Evolutionary conservation across 2,888 invertebrate genomes (phyloP), one percentile per base, ranked within the genome.

Genomic region (Auanema sp.): DNA sequence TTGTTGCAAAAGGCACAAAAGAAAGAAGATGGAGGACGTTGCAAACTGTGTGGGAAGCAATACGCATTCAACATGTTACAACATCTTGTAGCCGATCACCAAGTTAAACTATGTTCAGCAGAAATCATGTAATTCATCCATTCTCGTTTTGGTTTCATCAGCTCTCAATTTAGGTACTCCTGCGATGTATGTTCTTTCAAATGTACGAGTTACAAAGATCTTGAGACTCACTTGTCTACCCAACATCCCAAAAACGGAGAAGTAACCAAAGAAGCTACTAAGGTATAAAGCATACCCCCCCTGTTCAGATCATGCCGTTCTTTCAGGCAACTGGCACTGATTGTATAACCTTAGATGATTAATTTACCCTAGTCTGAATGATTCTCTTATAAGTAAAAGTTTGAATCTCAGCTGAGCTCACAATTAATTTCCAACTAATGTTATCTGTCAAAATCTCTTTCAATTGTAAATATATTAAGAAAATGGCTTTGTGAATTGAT

Each of bases 1-100:
- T 92, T 95, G 92, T 92, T 95, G 84, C 92, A 92, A 84, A 92
- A 93, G 53, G 93, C 94, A 50, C 93, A 94, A 84, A 92, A 91
- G 84, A 92, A 92, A 78, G 92, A 92, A 85, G 94, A 95, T 85
- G 91, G 92, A 56, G 94, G 94, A 60, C 88, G 93, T 70, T 95
- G 94, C 88, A 94, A 93, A 64, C 91, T 93, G 55, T 95, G 95
- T 87, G 92, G 93, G 85, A 90, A 92, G 78, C 74, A 79, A 50
- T 84, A 75, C 67, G 83, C 81, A 11, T 83, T 83, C 76, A 84
- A 84, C 66, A 78, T 83, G 72, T 75, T 83, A 11, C 81, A 81
- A 58, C 83, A 83, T 69, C 63, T 83, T 47, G 82, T 78, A 1
- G 65, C 72, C 21, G 84, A 81, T 44, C 83, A 83, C 69, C 65